phyloP scores from a whole-genome alignment of 2,113 vertebrate genomes.

The Ammospiza nelsoni region DNA sequence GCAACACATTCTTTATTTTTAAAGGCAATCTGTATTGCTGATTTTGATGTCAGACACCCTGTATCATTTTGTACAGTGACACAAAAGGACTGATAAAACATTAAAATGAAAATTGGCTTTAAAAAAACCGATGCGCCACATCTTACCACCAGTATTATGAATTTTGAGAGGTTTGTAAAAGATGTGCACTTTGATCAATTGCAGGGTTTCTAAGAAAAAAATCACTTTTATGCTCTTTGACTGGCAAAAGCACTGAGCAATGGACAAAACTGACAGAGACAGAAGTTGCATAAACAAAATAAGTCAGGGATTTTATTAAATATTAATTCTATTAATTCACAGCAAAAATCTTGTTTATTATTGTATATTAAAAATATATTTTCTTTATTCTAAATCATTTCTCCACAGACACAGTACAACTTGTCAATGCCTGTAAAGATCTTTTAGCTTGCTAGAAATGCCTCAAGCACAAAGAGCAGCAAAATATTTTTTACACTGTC shows the following conservation, averaged over 20 bases:
- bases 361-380: constrained; percentile 58
- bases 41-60: constrained; percentile 65
- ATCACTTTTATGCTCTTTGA: constrained; percentile 49
- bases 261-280: constrained; percentile 42
- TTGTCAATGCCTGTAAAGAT: constrained; percentile 57
- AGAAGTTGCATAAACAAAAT: constrained; percentile 56
- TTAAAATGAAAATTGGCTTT: constrained; percentile 60
- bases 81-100: constrained; percentile 55
- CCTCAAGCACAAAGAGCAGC: constrained; percentile 31
- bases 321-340: constrained; percentile 66
- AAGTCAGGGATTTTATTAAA: constrained; percentile 60
- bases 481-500: constrained; percentile 48
- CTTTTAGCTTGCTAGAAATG: constrained; percentile 42
- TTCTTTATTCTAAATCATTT: constrained; percentile 56
- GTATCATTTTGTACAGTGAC: constrained; percentile 48
- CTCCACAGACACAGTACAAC: constrained; percentile 43
- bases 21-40: constrained; percentile 41
- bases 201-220: constrained; percentile 49
- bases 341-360: constrained; percentile 53
- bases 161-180: constrained; percentile 61
- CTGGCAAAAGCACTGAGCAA: constrained; percentile 41
- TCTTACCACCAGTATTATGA: constrained; percentile 48
- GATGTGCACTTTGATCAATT: constrained; percentile 50
- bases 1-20: constrained; percentile 59
- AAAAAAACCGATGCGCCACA: background rate